Base-by-base conservation (phyloP, 2,888 invertebrate genomes). In the Adelphocoris suturalis region DNA sequence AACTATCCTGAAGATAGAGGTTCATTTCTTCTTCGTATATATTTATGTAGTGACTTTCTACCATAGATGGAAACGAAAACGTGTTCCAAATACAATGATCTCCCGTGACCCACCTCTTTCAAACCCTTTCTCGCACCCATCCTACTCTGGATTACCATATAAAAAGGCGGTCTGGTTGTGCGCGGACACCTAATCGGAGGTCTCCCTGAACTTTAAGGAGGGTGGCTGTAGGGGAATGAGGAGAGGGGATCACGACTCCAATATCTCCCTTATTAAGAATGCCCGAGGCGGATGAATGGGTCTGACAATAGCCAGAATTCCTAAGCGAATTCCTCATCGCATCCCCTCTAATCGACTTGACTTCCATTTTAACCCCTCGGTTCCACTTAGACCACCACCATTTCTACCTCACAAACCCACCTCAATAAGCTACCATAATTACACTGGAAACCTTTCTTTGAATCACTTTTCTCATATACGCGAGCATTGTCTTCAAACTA, bases 251-350 rank as follows among this genome's bases (percentile, higher is more conserved):
- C 86, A 86, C 86, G 86, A 86, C 86, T 86, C 86, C 86, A 86
- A 86, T 86, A 86, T 86, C 86, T 68, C 76, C 86, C 86, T 86
- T 86, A 86, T 86, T 86, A 86, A 86, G 86, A 86, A 86, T 86
- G 86, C 86, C 86, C 86, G 16, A 19, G 48, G 86, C 86, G 86
- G 86, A 86, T 86, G 86, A 86, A 86, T 86, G 86, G 86, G 86
- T 75, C 86, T 86, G 86, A 86, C 86, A 86, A 86, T 86, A 86
- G 86, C 86, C 86, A 47, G 86, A 55, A 86, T 86, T 86, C 86
- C 76, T 68, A 28, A 55, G 86, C 75, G 76, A 46, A 86, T 86
- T 86, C 86, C 86, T 86, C 86, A 86, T 86, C 68, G 86, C 75
- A 75, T 86, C 86, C 86, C 76, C 86, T 86, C 76, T 86, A 86